Conservation (phyloP, 2,113 vertebrate species). For the Petrocephalus zakoni region DNA sequence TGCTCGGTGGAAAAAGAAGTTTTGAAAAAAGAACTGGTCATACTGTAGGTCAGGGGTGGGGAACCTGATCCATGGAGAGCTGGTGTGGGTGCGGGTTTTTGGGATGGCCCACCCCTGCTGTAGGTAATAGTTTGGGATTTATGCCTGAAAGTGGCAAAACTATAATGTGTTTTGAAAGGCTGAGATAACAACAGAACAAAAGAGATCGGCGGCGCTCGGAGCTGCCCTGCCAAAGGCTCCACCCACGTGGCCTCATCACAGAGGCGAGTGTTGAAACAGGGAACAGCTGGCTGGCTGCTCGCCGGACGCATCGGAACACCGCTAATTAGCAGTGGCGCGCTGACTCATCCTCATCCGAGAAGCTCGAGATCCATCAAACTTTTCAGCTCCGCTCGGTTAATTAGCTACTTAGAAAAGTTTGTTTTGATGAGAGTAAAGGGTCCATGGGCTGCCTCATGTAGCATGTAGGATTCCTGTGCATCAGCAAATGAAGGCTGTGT, state of each 20-base stretch:
- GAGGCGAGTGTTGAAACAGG: not conserved
- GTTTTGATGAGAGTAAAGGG: not conserved
- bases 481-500: not conserved
- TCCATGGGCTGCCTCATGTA: not conserved
- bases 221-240: not conserved
- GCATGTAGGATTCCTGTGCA: not conserved
- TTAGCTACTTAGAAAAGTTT: conserved; percentile 5
- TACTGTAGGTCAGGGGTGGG: no score
- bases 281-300: not conserved
- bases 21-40: not conserved
- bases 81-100: no score
- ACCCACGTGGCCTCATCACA: not conserved
- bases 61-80: no score
- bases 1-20: not conserved
- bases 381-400: not conserved
- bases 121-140: not conserved
- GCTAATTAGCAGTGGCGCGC: not conserved
- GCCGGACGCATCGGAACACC: not conserved
- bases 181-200: not conserved
- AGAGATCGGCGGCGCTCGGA: not conserved
- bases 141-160: not conserved
- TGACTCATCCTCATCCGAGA: not conserved
- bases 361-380: not conserved
- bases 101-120: no score
- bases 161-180: not conserved